Conservation (phyloP, 2,113 vertebrate genomes). For the Chrysochloris asiatica region DNA sequence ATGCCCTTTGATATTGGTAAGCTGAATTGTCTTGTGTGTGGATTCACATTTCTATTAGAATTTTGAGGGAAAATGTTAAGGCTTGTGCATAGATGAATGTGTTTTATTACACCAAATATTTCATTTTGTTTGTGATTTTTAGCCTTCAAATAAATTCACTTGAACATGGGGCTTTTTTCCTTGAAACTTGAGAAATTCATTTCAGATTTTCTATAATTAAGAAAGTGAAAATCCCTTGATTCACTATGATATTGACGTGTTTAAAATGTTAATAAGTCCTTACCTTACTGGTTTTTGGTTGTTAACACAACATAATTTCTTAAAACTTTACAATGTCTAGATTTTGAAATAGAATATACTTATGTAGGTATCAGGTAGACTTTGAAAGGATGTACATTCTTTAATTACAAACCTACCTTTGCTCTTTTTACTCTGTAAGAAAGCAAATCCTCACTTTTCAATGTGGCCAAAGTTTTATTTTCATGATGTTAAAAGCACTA, state of each 20-base stretch:
- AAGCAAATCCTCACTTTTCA: constrained; percentile 42
- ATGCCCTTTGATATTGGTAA: neutral
- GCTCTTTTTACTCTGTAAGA: constrained; percentile 24
- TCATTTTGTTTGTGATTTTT: constrained; percentile 32
- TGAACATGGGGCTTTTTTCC: neutral
- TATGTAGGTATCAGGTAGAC: neutral
- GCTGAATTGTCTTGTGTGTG: constrained; percentile 1
- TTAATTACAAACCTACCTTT: constrained; percentile 24
- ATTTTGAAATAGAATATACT: constrained; percentile 51
- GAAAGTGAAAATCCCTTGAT: constrained; percentile 40
- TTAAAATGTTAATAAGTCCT: constrained; percentile 23
- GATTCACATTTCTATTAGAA: constrained; percentile 14
- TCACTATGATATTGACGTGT: neutral
- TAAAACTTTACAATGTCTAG: neutral
- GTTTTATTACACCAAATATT: neutral
- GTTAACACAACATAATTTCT: neutral
- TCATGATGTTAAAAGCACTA: constrained; percentile 38
- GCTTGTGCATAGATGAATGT: neutral
- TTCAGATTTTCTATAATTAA: constrained; percentile 8
- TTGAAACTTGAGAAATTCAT: constrained; percentile 32
- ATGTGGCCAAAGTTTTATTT: constrained; percentile 32
- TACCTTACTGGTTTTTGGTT: neutral
- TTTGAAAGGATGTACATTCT: constrained; percentile 30
- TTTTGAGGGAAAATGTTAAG: constrained; percentile 45
- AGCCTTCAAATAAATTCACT: constrained; percentile 1